Conservation (phyloP, 1,140 invertebrate genomes). For the Lordiphosa clarofinis region DNA sequence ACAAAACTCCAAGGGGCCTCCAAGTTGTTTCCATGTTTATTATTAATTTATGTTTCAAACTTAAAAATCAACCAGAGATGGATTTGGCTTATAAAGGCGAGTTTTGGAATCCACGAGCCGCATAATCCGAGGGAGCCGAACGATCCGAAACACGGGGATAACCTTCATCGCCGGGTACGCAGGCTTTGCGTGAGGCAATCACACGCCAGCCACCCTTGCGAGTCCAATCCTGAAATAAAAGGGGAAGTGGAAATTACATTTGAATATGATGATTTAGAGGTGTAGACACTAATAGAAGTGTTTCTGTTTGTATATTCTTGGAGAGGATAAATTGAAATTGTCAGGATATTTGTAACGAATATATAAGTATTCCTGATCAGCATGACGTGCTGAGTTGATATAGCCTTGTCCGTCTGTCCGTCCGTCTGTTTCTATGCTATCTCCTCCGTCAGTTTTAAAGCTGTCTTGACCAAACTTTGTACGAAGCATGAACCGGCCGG, state of each 20-base stretch:
- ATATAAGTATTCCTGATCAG: no score
- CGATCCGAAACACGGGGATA: slow-evolving; percentile 83
- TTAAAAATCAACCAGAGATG: slow-evolving; percentile 27
- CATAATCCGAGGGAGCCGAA: slow-evolving; percentile 83
- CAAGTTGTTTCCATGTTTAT: slow-evolving; percentile 55
- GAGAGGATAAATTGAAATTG: no score
- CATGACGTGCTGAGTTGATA: no score
- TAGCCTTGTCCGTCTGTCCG: no score
- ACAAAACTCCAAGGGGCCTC: slow-evolving; percentile 16
- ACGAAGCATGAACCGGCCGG: no score
- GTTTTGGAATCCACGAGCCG: slow-evolving; percentile 85
- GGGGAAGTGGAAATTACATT: not conserved
- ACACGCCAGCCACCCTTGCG: slow-evolving; percentile 85
- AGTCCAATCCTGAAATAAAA: slow-evolving; percentile 84
- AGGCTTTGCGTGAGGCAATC: slow-evolving; percentile 79
- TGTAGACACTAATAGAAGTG: no score
- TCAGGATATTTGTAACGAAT: no score
- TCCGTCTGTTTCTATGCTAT: no score
- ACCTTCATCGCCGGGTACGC: slow-evolving; percentile 84
- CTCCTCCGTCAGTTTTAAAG: no score
- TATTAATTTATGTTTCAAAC: slow-evolving; percentile 50
- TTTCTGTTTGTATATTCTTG: no score
- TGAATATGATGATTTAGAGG: no score
- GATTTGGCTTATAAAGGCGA: slow-evolving; percentile 53
- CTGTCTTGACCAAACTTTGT: no score